These are phyloP conservation scores for Metallyticus violacea DNA, from an alignment of 2,888 invertebrate species.

Conservation along the genomic window DNA sequence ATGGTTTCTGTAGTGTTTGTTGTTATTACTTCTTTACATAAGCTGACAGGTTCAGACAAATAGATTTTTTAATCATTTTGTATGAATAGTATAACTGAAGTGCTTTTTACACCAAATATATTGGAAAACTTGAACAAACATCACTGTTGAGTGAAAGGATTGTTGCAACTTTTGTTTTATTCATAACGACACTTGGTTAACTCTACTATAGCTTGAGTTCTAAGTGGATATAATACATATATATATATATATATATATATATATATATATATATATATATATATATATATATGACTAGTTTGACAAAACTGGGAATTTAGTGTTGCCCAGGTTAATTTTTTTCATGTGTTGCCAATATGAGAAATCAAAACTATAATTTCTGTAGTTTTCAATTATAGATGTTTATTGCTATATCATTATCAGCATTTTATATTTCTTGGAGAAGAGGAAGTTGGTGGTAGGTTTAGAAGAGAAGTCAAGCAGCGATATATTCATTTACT, in stretches of 20 bases:
- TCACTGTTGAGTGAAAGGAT: neutral
- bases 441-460: neutral
- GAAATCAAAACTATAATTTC: neutral
- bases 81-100: neutral
- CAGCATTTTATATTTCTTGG: conserved; percentile 1
- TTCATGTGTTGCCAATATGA: conserved; percentile 1
- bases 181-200: neutral
- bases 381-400: conserved; percentile 8
- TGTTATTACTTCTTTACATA: neutral
- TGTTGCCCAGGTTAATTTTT: neutral
- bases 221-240: neutral
- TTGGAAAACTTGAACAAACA: neutral
- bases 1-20: neutral
- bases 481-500: neutral
- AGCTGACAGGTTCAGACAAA: conserved; percentile 15
- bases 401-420: conserved; percentile 1
- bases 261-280: neutral
- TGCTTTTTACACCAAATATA: neutral
- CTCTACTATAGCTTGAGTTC: neutral
- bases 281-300: neutral
- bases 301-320: neutral
- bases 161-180: neutral
- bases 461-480: neutral
- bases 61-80: conserved; percentile 8
- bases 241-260: neutral